Evolutionary conservation across 2,888 invertebrate genomes (phyloP).

Genomic region (Hirudinaria manillensis): DNA sequence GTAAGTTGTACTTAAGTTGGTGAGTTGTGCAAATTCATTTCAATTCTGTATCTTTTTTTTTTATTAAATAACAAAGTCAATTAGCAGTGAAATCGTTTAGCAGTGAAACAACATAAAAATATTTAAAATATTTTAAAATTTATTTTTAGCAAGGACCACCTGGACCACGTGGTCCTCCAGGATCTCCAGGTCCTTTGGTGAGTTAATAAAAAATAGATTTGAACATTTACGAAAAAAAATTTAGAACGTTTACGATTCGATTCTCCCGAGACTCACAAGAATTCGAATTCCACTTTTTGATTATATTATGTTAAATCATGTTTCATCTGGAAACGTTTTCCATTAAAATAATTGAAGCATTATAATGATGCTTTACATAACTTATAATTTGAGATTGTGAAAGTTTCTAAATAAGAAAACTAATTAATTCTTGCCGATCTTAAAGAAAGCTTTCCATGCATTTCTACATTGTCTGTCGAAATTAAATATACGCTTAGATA

Average conservation of each 20-base stretch:
- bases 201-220: background rate
- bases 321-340: too few relatives aligned
- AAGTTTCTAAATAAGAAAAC: too few relatives aligned
- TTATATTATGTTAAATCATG: too few relatives aligned
- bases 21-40: background rate
- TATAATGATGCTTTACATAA: too few relatives aligned
- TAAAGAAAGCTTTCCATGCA: background rate
- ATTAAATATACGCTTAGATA: too few relatives aligned
- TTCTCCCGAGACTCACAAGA: too few relatives aligned
- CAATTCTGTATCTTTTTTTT: background rate
- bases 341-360: too few relatives aligned
- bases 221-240: too few relatives aligned
- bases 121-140: background rate
- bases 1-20: background rate
- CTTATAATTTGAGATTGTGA: too few relatives aligned
- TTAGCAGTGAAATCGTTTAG: background rate
- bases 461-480: background rate
- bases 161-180: constrained; percentile 37
- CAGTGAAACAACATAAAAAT: background rate
- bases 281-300: too few relatives aligned
- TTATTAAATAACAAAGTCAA: background rate
- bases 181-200: constrained; percentile 34
- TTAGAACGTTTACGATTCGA: too few relatives aligned
- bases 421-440: too few relatives aligned
- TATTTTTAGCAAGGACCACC: constrained; percentile 30